Base-by-base conservation (phyloP, 2,888 invertebrate genomes). In the Leptodirus hochenwartii region DNA sequence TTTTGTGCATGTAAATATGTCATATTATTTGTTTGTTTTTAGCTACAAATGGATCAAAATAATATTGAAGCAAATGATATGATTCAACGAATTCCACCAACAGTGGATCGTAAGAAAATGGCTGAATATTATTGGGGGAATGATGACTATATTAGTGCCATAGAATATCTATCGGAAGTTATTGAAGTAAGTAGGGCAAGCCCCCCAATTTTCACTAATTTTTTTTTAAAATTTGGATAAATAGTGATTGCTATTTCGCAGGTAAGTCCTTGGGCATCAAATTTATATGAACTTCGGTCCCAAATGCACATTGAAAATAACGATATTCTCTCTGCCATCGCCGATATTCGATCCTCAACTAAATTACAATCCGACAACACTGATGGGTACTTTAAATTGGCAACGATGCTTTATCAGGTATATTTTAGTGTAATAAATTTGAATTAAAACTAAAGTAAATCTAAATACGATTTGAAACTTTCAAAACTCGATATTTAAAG, bases 351-450 rank as follows among this genome's bases (percentile, higher is more conserved):
- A 23, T 75, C 85, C 0, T 79, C 88, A 22, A 88, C 91, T 33
- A 85, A 91, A 43, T 64, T 98, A 34, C 71, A 79, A 35, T 74
- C 81, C 40, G 98, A 99, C 59, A 88, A 90, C 49, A 93, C 91
- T 0, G 71, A 69, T 33, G 91, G 88, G 0, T 82, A 69, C 55
- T 69, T 68, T 44, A 76, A 81, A 39, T 64, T 96, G n/a, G 74
- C 91, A 26, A 61, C 66, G 31, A 58, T 96, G 35, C 69, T 90
- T 30, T 98, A 98, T 58, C 68, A 73, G n/a, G n/a, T n/a, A n/a
- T n/a, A n/a, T n/a, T n/a, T n/a, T n/a, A n/a, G n/a, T n/a, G n/a
- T n/a, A n/a, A n/a, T n/a, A n/a, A n/a, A n/a, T n/a, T n/a, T n/a
- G n/a, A n/a, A 41, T n/a, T n/a, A n/a, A n/a, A n/a, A n/a, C n/a